Evolutionary conservation across 2,888 invertebrate species (phyloP), one percentile per base, ranked within the genome.

Genomic region (Chymomyza amoena): DNA sequence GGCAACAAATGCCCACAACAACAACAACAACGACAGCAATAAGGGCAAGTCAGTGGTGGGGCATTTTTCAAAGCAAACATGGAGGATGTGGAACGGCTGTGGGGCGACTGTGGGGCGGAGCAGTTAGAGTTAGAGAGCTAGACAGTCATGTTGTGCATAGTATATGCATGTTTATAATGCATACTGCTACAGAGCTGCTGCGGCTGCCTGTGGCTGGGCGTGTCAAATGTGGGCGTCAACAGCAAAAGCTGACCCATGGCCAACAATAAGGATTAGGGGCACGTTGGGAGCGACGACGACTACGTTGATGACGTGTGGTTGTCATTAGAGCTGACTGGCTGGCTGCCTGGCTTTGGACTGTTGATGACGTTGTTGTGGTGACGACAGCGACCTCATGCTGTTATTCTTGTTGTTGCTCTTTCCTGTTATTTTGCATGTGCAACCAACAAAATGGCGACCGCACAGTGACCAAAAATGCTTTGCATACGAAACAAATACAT

Each of bases 291-390:
- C n/a, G 45, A 39, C 74, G 70, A 70, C 85, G 57, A 71, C 84
- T 71, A 68, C 77, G 69, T 72, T 88, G 87, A 84, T 84, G 84
- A 84, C 88, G 81, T 88, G 84, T 76, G 88, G 88, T 77, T 88
- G 83, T 88, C 83, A 88, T 83, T 83, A 83, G 85, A 80, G 84
- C 71, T 81, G 80, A n/a, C n/a, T n/a, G n/a, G n/a, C n/a, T n/a
- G n/a, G n/a, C n/a, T n/a, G n/a, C n/a, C 75, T 79, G 73, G 68
- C 25, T 57, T 65, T 18, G 54, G 69, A 66, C 70, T 79, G 80
- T 77, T 73, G 77, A 80, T 79, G 86, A 80, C 81, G 73, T 75
- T 86, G 75, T 78, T 70, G 76, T 69, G 70, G 74, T 67, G 68
- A 54, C 54, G 18, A 54, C 54, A 54, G 16, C 57, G 20, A 18